phyloP scores from a whole-genome alignment of 2,113 vertebrate species.

The Pelecanus crispus region DNA sequence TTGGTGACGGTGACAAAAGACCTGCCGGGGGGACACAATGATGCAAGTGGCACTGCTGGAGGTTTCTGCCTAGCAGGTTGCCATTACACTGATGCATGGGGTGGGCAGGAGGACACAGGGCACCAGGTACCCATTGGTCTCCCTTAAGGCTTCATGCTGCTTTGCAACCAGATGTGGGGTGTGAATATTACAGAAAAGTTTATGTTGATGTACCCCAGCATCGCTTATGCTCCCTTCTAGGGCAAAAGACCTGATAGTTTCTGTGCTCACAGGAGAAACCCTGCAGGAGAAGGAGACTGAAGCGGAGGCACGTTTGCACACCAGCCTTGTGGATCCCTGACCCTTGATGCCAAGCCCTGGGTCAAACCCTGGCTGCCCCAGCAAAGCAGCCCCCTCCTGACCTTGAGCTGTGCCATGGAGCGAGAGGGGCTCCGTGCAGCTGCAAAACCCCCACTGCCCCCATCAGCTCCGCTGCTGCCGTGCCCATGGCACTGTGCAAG shows the following conservation, averaged over 20 bases:
- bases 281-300: background rate
- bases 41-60: background rate
- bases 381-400: background rate
- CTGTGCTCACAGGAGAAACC: background rate
- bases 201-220: background rate
- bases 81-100: background rate
- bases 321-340: background rate
- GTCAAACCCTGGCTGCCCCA: background rate
- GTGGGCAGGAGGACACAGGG: background rate
- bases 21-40: background rate
- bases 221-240: background rate
- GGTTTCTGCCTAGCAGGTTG: background rate
- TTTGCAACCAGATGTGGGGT: background rate
- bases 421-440: background rate
- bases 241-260: background rate
- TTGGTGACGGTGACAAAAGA: background rate
- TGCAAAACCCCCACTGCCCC: background rate
- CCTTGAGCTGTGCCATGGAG: background rate
- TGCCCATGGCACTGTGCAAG: background rate
- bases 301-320: background rate
- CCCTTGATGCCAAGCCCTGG: background rate
- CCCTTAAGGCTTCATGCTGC: background rate
- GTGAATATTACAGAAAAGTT: background rate
- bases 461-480: accelerated
- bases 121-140: background rate